Evolutionary conservation across 2,888 invertebrate genomes (phyloP), one percentile per base, ranked within the genome.

Genomic region (Drosophila mulleri): DNA sequence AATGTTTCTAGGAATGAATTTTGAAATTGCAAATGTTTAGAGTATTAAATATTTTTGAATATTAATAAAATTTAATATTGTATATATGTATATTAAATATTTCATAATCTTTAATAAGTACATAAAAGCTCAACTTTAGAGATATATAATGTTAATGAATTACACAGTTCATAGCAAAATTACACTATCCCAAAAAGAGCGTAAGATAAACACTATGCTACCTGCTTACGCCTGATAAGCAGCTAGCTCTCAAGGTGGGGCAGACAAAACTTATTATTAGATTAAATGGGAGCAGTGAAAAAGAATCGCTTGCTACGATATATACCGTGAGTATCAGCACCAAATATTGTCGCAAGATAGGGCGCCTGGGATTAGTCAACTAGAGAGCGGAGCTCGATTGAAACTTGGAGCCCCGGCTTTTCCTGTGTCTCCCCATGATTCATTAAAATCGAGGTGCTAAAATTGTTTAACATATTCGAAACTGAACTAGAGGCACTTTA

Each of bases 361-460:
- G n/a, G 32, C 56, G 58, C 52, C 61, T 61, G 58, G 53, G 29
- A 16, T 12, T n/a, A 35, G 18, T 20, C 9, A 4, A 29, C 26
- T n/a, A n/a, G 26, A 26, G 12, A 5, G 16, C 23, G 8, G 35
- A 26, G 23, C 47, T 45, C 23, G 23, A 23, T 16, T 23, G 23
- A 16, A 35, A 35, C 20, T 20, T 39, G 32, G 12, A 1, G 9
- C 18, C 16, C 12, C 16, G 37, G 7, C 16, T 3, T 32, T 39
- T 23, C 26, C 20, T 35, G 37, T 4, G 23, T 8, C 1, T 16
- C 6, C 11, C 32, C 23, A 14, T 72, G 72, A 69, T 64, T 77
- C 69, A 72, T 72, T 61, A n/a, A 47, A 73, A 77, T 67, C 77
- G 64, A 67, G 66, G 64, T 63, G 66, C 53, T 66, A n/a, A 42